Percentiles rank a stretch among this genome's conserved stretches.
Conservation (phyloP, 2,888 invertebrate species). For the Ectobius pallidus region DNA sequence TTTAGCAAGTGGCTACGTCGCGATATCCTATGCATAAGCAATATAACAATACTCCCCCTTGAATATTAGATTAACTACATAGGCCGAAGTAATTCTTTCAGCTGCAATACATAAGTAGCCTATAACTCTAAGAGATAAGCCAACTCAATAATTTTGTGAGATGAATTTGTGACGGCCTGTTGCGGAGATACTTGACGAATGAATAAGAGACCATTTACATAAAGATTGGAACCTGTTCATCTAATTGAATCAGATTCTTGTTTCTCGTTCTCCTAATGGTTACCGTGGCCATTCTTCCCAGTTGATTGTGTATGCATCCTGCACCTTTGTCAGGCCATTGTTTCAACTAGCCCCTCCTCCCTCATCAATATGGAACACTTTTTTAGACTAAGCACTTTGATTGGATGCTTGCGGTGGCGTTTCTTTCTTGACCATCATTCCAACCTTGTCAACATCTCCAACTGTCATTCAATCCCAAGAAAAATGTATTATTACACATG, state of each 20-base stretch:
- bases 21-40: too few species aligned
- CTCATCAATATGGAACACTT: conserved; percentile 40
- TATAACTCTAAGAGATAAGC: too few species aligned
- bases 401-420: conserved; percentile 33
- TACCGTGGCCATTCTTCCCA: conserved; percentile 7
- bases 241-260: conserved; percentile 7
- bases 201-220: background rate
- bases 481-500: conserved; percentile 17
- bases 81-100: too few species aligned
- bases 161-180: too few species aligned
- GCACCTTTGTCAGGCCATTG: conserved; percentile 29
- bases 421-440: conserved; percentile 28
- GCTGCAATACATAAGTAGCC: too few species aligned
- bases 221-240: background rate
- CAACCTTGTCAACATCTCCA: conserved; percentile 26
- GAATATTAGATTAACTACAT: too few species aligned
- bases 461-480: conserved; percentile 25
- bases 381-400: conserved; percentile 30
- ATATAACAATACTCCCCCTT: too few species aligned
- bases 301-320: conserved; percentile 12
- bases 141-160: too few species aligned
- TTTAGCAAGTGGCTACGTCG: too few species aligned
- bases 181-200: too few species aligned
- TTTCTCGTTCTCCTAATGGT: conserved; percentile 10
- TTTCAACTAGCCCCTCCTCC: conserved; percentile 29